phyloP scores from a whole-genome alignment of 2,888 invertebrate species.

The Megastigmus dorsalis region DNA sequence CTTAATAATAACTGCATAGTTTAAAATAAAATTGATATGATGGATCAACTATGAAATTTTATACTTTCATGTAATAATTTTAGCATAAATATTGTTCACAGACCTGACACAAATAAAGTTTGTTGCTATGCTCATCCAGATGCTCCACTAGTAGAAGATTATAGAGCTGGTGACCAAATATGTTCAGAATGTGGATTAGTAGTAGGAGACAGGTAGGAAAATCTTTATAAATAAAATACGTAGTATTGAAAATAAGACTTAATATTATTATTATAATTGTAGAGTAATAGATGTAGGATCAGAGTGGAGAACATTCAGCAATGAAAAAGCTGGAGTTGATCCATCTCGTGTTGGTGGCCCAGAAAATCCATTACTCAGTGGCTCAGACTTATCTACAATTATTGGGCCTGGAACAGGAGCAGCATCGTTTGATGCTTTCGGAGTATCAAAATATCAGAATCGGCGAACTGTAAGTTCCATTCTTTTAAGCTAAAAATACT shows the following conservation, averaged over 20 bases:
- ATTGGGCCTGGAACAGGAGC: conserved; percentile 85
- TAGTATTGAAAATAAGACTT: neutral
- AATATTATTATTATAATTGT: conserved; percentile 54
- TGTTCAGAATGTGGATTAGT: conserved; percentile 99
- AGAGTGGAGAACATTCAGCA: conserved; percentile 99
- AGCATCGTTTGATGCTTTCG: conserved; percentile 92
- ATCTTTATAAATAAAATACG: neutral
- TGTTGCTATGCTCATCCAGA: conserved; percentile 97
- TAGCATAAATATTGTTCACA: too few species aligned
- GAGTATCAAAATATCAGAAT: conserved; percentile 81
- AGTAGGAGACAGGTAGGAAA: conserved; percentile 94
- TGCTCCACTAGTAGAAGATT: conserved; percentile 97
- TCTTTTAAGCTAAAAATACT: too few species aligned
- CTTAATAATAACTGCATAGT: conserved; percentile 56
- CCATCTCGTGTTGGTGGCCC: conserved; percentile 99
- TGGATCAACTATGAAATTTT: too few species aligned
- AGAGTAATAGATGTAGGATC: conserved; percentile 99
- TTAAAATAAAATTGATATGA: too few species aligned
- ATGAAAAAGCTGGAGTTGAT: conserved; percentile 97
- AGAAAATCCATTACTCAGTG: conserved; percentile 96
- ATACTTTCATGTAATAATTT: too few species aligned
- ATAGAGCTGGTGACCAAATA: conserved; percentile 98
- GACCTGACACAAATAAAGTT: conserved; percentile 85
- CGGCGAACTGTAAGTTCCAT: conserved; percentile 77
- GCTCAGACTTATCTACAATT: conserved; percentile 97